Base-by-base conservation (phyloP, 2,113 vertebrate species). In the Sciurus niger region DNA sequence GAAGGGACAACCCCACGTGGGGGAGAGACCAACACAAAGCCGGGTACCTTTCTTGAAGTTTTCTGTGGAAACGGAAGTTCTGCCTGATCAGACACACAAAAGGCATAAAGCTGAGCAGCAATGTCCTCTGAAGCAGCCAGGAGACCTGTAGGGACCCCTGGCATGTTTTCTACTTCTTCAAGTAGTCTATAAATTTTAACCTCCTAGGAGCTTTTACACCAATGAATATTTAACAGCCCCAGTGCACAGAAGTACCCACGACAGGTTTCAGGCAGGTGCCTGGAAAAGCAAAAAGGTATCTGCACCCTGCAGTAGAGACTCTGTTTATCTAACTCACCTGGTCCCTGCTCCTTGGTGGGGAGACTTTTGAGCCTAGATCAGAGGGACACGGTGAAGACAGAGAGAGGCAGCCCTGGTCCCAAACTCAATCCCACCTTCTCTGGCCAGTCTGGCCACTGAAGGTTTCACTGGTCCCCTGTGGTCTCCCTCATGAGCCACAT, bases 61-160 rank as follows among this genome's bases (percentile, higher is more conserved):
- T 40, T 79, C 76, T 94, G 76, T 43, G 76, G 70, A 92, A 96
- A 95, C 43, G 58, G 70, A 10, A 53, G 96, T 25, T 30, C 74
- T 37, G 32, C 5, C 20, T 68, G 95, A 83, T 30, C 84, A 87
- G 68, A 82, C 0, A n/a, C 89, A 65, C 83, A 34, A 85, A 84
- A 46, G 37, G 5, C 37, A 40, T 65, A 55, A 60, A 60, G 18
- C 7, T 18, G 78, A 89, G 43, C 13, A 89, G 74, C n/a, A n/a
- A 70, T 0, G 0, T n/a, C 6, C 43, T 70, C 34, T 55, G 77
- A 83, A 85, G 55, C 43, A 74, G 40, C 16, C 25, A 17, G 2
- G 17, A 79, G 40, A 60, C 25, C 43, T 28, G 74, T 1, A 8
- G 68, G 34, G 63, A 73, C 6, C 43, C 68, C 24, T 83, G 85